These are phyloP conservation scores for Argyresthia goedartella DNA, from an alignment of 2,888 invertebrate species.

Conservation along the genomic window DNA sequence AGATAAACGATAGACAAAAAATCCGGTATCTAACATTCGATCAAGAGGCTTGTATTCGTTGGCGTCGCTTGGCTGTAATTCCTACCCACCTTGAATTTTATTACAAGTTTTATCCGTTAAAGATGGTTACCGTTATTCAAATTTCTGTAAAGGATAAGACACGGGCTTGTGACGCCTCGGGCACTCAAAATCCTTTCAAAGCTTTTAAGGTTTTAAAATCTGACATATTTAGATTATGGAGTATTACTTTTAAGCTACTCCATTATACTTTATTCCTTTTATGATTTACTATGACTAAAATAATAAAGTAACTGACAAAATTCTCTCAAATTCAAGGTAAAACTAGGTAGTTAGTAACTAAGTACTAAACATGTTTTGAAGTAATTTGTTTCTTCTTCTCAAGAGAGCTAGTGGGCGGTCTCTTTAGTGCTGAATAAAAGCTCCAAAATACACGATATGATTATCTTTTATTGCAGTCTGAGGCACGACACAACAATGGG, in stretches of 20 bases:
- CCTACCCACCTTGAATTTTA: slow-evolving; percentile 28
- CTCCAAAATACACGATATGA: slow-evolving; percentile 57
- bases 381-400: too few species aligned
- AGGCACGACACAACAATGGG: slow-evolving; percentile 57
- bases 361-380: too few species aligned
- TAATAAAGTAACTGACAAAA: too few species aligned
- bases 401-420: slow-evolving; percentile 31
- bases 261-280: too few species aligned
- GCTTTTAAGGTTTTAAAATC: not conserved
- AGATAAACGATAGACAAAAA: slow-evolving; percentile 44
- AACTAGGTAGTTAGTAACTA: not conserved
- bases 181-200: not conserved
- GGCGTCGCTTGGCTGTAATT: slow-evolving; percentile 16
- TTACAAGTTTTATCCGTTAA: slow-evolving; percentile 33
- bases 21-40: slow-evolving; percentile 39
- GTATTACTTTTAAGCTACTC: too few species aligned
- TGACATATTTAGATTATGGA: not conserved
- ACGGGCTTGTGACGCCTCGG: not conserved
- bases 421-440: slow-evolving; percentile 28
- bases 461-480: slow-evolving; percentile 54
- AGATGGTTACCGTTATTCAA: slow-evolving; percentile 44
- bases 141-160: slow-evolving; percentile 14
- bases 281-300: too few species aligned
- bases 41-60: slow-evolving; percentile 35
- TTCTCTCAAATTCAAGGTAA: too few species aligned